A percentile compares a stretch with the other conserved stretches of the same genome.
Evolutionary conservation across 1,140 invertebrate genomes (phyloP).

Genomic region (Aphelinus certus): DNA sequence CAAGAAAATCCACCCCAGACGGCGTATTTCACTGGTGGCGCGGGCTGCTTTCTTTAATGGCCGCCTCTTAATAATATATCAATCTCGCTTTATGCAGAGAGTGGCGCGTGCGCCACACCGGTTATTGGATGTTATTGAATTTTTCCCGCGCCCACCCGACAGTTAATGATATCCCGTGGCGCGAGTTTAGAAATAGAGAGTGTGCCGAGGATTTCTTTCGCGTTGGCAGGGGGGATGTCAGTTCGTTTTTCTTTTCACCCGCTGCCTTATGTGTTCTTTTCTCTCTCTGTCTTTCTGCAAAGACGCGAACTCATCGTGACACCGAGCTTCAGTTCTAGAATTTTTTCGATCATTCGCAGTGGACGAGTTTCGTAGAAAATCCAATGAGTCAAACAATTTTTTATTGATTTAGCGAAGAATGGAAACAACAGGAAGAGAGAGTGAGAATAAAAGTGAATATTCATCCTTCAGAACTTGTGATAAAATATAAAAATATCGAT

Average conservation of each 20-base stretch:
- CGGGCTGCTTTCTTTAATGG: constrained; percentile 57
- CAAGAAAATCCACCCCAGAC: constrained; percentile 40
- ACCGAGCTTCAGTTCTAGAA: background rate
- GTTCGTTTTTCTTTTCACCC: constrained; percentile 35
- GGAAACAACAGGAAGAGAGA: no score
- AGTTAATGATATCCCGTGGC: constrained; percentile 52
- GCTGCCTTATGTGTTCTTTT: background rate
- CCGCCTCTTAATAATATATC: constrained; percentile 62
- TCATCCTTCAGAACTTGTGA: no score
- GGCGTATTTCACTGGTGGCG: constrained; percentile 54
- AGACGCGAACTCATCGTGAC: constrained; percentile 10
- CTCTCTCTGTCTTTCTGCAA: background rate
- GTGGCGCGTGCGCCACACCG: constrained; percentile 35
- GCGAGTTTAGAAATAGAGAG: constrained; percentile 35
- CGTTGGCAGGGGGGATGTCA: constrained; percentile 20
- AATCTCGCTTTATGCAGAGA: constrained; percentile 55
- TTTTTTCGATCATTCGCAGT: no score
- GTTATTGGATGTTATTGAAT: constrained; percentile 54
- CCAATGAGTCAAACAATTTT: no score
- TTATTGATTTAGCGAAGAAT: no score
- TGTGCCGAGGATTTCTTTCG: no score
- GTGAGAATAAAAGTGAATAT: no score
- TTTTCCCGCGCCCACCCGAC: constrained; percentile 39
- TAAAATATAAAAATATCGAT: no score
- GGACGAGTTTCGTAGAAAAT: no score